Percentiles rank a stretch among this genome's conserved stretches.
phyloP scores from a whole-genome alignment of 2,888 invertebrate genomes.

The Agrypnus murinus region DNA sequence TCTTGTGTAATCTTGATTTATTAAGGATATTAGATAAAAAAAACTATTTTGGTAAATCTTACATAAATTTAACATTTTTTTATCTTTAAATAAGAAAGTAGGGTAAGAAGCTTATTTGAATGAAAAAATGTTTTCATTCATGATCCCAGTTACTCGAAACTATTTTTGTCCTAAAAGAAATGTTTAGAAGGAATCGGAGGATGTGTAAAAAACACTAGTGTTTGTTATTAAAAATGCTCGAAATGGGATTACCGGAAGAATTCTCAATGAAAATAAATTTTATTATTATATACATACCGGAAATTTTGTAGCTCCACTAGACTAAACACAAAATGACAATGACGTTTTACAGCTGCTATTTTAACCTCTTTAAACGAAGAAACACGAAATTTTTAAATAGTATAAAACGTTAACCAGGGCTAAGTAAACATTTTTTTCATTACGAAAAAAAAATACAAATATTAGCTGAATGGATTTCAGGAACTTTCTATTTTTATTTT shows the following conservation, averaged over 20 bases:
- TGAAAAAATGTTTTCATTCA: too few species aligned
- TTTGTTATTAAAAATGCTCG: neutral
- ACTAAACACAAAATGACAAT: constrained; percentile 14
- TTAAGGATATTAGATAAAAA: neutral
- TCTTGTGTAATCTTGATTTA: constrained; percentile 3
- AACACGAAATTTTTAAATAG: neutral
- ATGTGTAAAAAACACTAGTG: too few species aligned
- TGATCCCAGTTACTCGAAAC: too few species aligned
- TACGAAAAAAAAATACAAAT: neutral
- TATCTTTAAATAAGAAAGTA: too few species aligned
- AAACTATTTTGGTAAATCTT: too few species aligned
- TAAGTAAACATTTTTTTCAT: neutral
- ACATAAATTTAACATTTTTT: too few species aligned
- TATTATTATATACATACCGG: neutral
- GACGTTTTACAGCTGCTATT: constrained; percentile 3
- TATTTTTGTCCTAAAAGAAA: too few species aligned
- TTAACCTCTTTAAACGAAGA: neutral
- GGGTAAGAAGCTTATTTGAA: too few species aligned
- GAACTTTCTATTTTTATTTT: too few species aligned
- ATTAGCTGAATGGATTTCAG: too few species aligned
- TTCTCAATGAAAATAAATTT: neutral
- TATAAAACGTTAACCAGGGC: constrained; percentile 3
- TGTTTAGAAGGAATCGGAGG: too few species aligned
- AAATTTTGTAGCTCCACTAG: constrained; percentile 4
- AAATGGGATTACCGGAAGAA: neutral